A percentile compares a stretch with the other conserved stretches of the same genome.
These are phyloP conservation scores for Hirudinaria manillensis DNA, from an alignment of 2,888 invertebrate genomes.

Conservation along the genomic window DNA sequence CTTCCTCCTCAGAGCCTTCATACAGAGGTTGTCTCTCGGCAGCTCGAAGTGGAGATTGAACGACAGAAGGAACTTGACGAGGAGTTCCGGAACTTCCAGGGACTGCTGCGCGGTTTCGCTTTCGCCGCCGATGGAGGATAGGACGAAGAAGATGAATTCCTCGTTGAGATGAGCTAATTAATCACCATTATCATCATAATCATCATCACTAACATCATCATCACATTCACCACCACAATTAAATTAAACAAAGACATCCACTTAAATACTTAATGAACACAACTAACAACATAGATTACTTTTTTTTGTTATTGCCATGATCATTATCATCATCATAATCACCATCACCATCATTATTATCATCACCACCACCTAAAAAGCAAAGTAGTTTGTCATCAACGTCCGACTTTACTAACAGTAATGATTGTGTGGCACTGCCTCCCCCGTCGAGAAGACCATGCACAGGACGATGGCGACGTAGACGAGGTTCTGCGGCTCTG, in stretches of 20 bases:
- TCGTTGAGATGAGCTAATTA: conserved; percentile 73
- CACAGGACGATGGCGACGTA: conserved; percentile 77
- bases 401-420: conserved; percentile 68
- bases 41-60: conserved; percentile 77
- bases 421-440: conserved; percentile 78
- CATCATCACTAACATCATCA: neutral
- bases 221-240: neutral
- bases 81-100: conserved; percentile 76
- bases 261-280: neutral
- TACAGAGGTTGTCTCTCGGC: conserved; percentile 49
- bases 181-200: neutral
- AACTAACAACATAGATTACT: no score
- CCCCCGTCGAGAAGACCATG: conserved; percentile 83
- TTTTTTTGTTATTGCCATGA: no score
- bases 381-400: no score
- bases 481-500: conserved; percentile 65
- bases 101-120: conserved; percentile 75
- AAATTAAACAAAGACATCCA: no score
- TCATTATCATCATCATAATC: no score
- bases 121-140: conserved; percentile 72
- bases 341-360: no score
- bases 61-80: conserved; percentile 75
- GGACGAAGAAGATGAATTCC: conserved; percentile 72
- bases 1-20: conserved; percentile 48
- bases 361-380: no score